phyloP scores from a whole-genome alignment of 1,140 invertebrate genomes.

The Notospermus geniculatus region DNA sequence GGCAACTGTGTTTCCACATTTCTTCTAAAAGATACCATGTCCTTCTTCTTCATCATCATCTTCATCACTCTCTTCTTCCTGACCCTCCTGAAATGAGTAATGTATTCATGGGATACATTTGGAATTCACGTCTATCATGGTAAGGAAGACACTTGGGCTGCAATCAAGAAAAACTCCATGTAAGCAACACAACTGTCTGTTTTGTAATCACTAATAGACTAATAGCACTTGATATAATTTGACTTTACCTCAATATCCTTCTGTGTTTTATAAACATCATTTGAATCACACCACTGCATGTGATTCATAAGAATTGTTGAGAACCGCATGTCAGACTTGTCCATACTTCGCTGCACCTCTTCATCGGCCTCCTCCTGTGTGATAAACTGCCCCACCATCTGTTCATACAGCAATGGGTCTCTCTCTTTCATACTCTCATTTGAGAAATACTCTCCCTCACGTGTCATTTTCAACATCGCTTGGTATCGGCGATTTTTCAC shows the following conservation, averaged over 20 bases:
- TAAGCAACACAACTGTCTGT: background rate
- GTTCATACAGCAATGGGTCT: constrained; percentile 84
- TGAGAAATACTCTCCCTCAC: constrained; percentile 77
- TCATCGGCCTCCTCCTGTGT: constrained; percentile 70
- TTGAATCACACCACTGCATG: constrained; percentile 62
- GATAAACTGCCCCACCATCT: constrained; percentile 81
- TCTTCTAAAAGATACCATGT: constrained; percentile 19
- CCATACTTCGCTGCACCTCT: constrained; percentile 38
- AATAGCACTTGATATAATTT: background rate
- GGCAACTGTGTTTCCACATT: constrained; percentile 26
- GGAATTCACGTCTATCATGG: too few species aligned
- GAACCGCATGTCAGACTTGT: constrained; percentile 42
- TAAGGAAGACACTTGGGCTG: background rate
- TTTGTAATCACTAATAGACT: background rate
- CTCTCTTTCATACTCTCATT: constrained; percentile 89
- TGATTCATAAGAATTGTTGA: constrained; percentile 57
- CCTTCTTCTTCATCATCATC: constrained; percentile 44
- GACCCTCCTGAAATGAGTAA: constrained; percentile 32
- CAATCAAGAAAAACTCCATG: background rate
- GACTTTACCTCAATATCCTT: constrained; percentile 61
- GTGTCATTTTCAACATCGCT: constrained; percentile 73
- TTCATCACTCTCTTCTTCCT: constrained; percentile 49
- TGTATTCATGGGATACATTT: too few species aligned
- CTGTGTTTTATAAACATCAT: constrained; percentile 64
- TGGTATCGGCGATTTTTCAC: constrained; percentile 78